phyloP scores from a whole-genome alignment of 2,113 vertebrate species.

The Geococcyx californianus region DNA sequence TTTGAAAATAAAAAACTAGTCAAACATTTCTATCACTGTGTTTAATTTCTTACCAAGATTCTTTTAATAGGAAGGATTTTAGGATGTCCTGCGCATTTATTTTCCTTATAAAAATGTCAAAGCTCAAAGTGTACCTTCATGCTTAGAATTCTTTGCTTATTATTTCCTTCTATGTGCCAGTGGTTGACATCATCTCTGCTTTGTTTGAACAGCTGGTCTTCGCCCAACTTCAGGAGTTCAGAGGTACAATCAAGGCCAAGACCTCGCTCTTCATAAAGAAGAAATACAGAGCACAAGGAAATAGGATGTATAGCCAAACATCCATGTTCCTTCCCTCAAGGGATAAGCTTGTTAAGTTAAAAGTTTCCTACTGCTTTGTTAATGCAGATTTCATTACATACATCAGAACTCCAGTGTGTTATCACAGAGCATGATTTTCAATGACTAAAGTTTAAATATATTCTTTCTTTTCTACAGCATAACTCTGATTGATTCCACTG shows the following conservation, averaged over 20 bases:
- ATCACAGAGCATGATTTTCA: neutral
- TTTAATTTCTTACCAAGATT: neutral
- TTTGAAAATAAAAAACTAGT: neutral
- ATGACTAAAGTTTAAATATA: neutral
- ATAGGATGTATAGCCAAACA: neutral
- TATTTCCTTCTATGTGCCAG: neutral
- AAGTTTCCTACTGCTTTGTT: neutral
- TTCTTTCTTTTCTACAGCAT: neutral
- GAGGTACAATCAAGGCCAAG: neutral
- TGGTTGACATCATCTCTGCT: conserved; percentile 29
- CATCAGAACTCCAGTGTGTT: neutral
- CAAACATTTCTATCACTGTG: neutral
- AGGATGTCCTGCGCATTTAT: neutral
- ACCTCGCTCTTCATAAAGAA: neutral
- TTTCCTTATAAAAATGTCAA: conserved; percentile 27
- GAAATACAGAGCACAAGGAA: neutral
- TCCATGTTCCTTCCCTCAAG: neutral
- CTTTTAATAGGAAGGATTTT: conserved; percentile 26
- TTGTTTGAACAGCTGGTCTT: conserved; percentile 61
- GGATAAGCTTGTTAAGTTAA: neutral
- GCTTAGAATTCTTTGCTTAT: conserved; percentile 4
- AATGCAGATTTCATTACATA: neutral
- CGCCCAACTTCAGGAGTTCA: neutral
- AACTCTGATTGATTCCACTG: neutral
- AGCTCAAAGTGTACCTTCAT: neutral